Evolutionary conservation across 2,888 invertebrate genomes (phyloP).

Genomic region (Cephus pygmeus): DNA sequence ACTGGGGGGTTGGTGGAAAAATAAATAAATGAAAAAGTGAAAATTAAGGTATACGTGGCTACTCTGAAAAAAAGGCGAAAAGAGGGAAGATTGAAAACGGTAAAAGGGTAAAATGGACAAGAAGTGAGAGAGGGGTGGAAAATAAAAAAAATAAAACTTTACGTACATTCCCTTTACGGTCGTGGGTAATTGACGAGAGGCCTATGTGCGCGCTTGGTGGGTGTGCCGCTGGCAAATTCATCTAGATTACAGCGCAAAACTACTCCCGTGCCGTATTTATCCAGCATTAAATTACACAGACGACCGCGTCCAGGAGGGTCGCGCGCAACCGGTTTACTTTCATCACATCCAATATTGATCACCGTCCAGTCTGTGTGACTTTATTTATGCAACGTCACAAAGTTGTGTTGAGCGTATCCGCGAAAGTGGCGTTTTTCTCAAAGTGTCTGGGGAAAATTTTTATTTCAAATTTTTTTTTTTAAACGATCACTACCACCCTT

Average conservation of each 20-base stretch:
- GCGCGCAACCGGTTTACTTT: constrained; percentile 55
- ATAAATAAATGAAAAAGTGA: not conserved
- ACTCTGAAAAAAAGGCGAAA: constrained; percentile 2
- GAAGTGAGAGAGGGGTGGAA: not conserved
- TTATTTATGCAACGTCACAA: constrained; percentile 51
- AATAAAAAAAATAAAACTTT: not conserved
- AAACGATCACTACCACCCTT: not conserved
- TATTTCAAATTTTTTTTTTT: not conserved
- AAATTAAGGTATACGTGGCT: not conserved
- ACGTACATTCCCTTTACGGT: constrained; percentile 22
- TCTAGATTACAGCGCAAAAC: constrained; percentile 55
- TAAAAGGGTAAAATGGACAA: not conserved
- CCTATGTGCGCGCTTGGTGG: constrained; percentile 28
- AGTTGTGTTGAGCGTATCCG: not conserved
- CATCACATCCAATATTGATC: constrained; percentile 62
- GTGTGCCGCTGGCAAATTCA: constrained; percentile 54
- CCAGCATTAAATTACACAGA: constrained; percentile 61
- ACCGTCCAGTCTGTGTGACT: constrained; percentile 43
- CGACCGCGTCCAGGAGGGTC: constrained; percentile 46
- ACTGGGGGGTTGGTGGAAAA: not conserved
- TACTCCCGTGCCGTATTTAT: constrained; percentile 56
- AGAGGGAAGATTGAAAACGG: not conserved
- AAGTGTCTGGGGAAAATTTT: not conserved
- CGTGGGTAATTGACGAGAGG: constrained; percentile 34
- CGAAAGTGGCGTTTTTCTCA: not conserved